Evolutionary conservation across 2,888 invertebrate species (phyloP), one percentile per base, ranked within the genome.

Genomic region (Oasisia sp.): DNA sequence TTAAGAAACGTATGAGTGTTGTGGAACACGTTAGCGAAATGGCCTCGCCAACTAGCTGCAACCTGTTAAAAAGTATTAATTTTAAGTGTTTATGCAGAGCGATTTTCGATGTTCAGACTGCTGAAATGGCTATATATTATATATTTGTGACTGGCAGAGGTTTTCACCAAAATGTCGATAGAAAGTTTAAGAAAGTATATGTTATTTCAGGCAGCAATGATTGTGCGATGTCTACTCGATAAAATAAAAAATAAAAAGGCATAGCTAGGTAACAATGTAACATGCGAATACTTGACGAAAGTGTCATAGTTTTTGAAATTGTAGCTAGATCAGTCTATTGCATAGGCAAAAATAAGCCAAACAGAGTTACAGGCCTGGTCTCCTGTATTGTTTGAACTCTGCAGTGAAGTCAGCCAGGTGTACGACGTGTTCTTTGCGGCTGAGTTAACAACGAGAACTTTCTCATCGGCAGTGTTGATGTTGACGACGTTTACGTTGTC

Each of bases 351-450:
- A 1, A 50, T 50, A 50, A 50, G 14, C n/a, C 74, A 19, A 74
- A 74, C 1, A 3, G 27, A 19, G 74, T 74, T 74, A 74, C 74
- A 27, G 27, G n/a, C 74, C 74, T 74, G 74, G 27, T 27, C 74
- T n/a, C 74, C 74, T 74, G 74, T 19, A 27, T 74, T 74, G 74
- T 19, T 74, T 14, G 74, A 7, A 27, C 27, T 74, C 32, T 92
- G 44, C 50, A 92, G 50, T n/a, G 32, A 32, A n/a, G 92, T 92
- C 9, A 89, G n/a, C 92, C 92, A 92, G 4, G 38, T 32, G 50
- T 92, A 50, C 1, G 92, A 92, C 14, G 92, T 92, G 90, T 92
- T 92, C 32, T 38, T 27, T 0, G 92, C 92, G 38, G 92, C 92
- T 89, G 92, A 92, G 38, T 32, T 92, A 7, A 92, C 92, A n/a